Evolutionary conservation across 2,113 vertebrate species (phyloP), one percentile per base, ranked within the genome.

Genomic region (Laticauda colubrina): DNA sequence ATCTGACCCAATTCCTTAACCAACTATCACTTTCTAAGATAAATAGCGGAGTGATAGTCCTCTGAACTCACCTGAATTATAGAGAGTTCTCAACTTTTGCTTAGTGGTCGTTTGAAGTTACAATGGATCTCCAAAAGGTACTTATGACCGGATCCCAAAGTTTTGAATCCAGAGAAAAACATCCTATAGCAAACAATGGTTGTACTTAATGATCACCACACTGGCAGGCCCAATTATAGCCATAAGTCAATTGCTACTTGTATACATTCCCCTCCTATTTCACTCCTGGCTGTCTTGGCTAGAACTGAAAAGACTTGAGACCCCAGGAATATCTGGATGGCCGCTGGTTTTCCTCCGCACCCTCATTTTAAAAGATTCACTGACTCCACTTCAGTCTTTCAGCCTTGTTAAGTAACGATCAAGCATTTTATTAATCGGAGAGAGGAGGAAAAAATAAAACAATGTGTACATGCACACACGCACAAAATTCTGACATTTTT

Each of bases 361-460:
- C 69, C 55, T 34, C 59, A 23, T 87, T 29, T 48, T 3, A 10
- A 85, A 56, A 91, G 53, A 21, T 21, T 85, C 39, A 15, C 26
- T 9, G 43, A 54, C 34, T n/a, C n/a, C 20, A 43, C 54, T 57
- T 21, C 61, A n/a, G 5, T 45, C 9, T 7, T 4, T 21, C 5
- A 39, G 11, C n/a, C 1, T 4, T 12, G 15, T 39, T 64, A 34
- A 54, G 85, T 26, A 34, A 55, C 29, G 51, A 24, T 61, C 5
- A 81, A 94, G 75, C 93, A 51, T 69, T 94, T 94, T 92, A 92
- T 94, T 94, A 90, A 90, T 57, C 34, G 18, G 59, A 61, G 55
- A 64, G 55, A 29, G 48, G 23, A 39, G 7, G 2, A 59, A 21
- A 53, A 57, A 85, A 59, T 45, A 39, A 90, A 93, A 92, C 88